These are phyloP conservation scores for Pseudoatta argentina DNA, from an alignment of 1,140 invertebrate genomes.

Conservation along the genomic window DNA sequence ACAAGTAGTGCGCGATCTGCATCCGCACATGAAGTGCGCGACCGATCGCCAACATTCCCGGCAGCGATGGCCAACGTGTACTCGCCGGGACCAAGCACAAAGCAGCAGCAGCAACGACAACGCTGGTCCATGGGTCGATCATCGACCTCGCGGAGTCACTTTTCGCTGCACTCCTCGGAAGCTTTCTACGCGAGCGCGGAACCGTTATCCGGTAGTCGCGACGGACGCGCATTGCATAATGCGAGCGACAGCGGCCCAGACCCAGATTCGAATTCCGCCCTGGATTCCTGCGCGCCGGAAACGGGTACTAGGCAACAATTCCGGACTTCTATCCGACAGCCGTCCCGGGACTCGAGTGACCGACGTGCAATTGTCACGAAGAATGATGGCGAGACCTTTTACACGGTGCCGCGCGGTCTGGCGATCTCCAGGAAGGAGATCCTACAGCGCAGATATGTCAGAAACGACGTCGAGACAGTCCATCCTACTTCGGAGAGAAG, in stretches of 20 bases:
- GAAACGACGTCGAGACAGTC: conserved; percentile 65
- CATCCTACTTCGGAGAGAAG: conserved; percentile 48
- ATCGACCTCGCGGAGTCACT: conserved; percentile 73
- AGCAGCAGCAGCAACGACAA: conserved; percentile 45
- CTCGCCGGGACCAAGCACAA: conserved; percentile 32
- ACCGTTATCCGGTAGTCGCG: conserved; percentile 77
- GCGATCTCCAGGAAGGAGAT: conserved; percentile 79
- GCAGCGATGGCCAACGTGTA: conserved; percentile 48
- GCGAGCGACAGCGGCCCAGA: conserved; percentile 76
- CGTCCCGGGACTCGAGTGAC: conserved; percentile 18
- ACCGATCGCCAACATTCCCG: conserved; percentile 23
- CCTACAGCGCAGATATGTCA: conserved; percentile 72
- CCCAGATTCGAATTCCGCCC: conserved; percentile 78
- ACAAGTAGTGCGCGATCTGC: not conserved
- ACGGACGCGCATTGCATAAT: conserved; percentile 83
- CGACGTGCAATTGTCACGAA: not conserved
- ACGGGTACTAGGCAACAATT: conserved; percentile 25
- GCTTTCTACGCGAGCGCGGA: conserved; percentile 78
- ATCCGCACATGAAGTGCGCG: conserved; percentile 22
- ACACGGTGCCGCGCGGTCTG: conserved; percentile 65
- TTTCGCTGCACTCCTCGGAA: conserved; percentile 74
- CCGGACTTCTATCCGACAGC: conserved; percentile 46
- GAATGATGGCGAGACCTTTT: conserved; percentile 31
- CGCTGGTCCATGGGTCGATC: conserved; percentile 64
- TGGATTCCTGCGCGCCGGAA: conserved; percentile 72